Evolutionary conservation across 2,113 vertebrate genomes (phyloP).

Genomic region (Bombycilla garrulus): DNA sequence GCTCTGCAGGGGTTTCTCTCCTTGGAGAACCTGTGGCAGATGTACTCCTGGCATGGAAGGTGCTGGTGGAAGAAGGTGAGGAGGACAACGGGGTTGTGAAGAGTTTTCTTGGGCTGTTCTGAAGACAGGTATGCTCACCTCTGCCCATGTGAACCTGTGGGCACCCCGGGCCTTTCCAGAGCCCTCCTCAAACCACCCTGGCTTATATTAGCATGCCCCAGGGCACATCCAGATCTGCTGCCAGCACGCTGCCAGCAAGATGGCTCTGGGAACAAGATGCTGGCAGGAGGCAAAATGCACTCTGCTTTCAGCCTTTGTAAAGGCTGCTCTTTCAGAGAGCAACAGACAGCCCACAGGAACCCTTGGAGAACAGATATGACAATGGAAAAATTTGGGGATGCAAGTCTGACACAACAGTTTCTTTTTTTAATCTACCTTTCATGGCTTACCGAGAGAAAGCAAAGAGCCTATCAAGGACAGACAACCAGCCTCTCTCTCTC

Average conservation of each 20-base stretch:
- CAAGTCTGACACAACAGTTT: slow-evolving; percentile 11
- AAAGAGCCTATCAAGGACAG: slow-evolving; percentile 44
- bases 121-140: background rate
- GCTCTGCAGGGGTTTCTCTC: background rate
- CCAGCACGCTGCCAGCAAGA: background rate
- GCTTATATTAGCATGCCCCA: background rate
- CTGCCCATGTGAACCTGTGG: background rate
- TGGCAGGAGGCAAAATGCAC: background rate
- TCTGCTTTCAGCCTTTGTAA: background rate
- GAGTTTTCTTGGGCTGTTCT: fast-evolving
- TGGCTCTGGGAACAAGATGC: background rate
- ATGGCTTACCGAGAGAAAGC: background rate
- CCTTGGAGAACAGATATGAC: slow-evolving; percentile 16
- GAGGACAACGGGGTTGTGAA: background rate
- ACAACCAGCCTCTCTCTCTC: background rate
- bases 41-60: background rate
- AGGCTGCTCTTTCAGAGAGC: background rate
- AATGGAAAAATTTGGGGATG: background rate
- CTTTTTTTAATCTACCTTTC: slow-evolving; percentile 2
- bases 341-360: background rate
- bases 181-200: background rate
- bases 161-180: background rate
- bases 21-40: background rate
- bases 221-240: background rate
- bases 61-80: background rate